phyloP scores from a whole-genome alignment of 2,888 invertebrate genomes.

The Gymnoscelis rufifasciata region DNA sequence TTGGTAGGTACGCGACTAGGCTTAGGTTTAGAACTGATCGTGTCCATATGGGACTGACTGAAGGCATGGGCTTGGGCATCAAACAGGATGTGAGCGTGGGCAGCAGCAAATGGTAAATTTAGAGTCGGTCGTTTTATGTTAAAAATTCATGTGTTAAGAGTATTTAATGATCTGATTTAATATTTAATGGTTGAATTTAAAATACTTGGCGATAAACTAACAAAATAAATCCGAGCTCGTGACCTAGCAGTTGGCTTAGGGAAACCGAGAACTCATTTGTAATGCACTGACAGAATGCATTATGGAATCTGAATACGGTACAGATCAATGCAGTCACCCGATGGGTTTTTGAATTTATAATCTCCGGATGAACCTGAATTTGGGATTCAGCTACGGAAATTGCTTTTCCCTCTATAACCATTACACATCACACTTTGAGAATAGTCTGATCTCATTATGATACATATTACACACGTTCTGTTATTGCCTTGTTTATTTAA shows the following conservation, averaged over 20 bases:
- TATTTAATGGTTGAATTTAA: too few species aligned
- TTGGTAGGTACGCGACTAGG: too few species aligned
- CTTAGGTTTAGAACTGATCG: too few species aligned
- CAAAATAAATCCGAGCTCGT: background rate
- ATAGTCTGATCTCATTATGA: background rate
- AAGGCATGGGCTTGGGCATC: too few species aligned
- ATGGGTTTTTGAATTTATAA: conserved; percentile 22
- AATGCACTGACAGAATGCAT: conserved; percentile 64
- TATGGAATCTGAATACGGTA: conserved; percentile 43
- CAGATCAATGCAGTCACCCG: conserved; percentile 33
- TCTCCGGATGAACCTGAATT: conserved; percentile 18
- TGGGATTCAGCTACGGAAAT: conserved; percentile 18
- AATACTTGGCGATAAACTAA: background rate
- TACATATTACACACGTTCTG: too few species aligned
- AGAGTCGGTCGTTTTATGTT: too few species aligned
- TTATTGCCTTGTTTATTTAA: too few species aligned
- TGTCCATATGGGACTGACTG: too few species aligned
- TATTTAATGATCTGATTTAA: too few species aligned
- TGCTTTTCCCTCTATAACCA: conserved; percentile 14
- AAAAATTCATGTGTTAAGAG: too few species aligned
- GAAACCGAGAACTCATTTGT: conserved; percentile 45
- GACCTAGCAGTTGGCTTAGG: conserved; percentile 26
- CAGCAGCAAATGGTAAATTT: too few species aligned
- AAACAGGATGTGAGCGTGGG: too few species aligned
- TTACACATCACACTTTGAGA: background rate